Evolutionary conservation across 2,113 vertebrate species (phyloP).

Genomic region (Uria aalge): DNA sequence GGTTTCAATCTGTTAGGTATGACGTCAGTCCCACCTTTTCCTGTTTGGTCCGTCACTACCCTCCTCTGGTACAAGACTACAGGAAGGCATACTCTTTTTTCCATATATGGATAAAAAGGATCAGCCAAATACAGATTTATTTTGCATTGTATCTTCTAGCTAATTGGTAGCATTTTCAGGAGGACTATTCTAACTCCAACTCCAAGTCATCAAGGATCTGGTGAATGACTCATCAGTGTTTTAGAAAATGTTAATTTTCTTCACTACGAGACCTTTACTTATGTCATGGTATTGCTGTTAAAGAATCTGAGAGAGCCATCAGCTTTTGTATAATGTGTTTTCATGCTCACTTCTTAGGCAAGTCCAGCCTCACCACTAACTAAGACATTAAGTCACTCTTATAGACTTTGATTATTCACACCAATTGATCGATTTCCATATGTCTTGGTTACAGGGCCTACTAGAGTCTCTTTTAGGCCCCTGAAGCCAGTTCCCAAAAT

Average conservation of each 20-base stretch:
- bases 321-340: background rate
- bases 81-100: background rate
- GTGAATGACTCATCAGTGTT: background rate
- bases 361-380: background rate
- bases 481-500: background rate
- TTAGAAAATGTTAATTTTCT: background rate
- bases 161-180: background rate
- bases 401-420: background rate
- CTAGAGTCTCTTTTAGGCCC: rapidly evolving
- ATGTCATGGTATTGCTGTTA: background rate
- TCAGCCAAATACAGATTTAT: background rate
- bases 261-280: background rate
- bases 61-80: background rate
- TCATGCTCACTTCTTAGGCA: background rate
- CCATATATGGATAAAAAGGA: background rate
- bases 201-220: background rate
- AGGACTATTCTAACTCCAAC: background rate
- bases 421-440: background rate
- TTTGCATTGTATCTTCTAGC: background rate
- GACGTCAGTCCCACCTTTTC: background rate
- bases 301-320: background rate
- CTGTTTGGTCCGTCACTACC: background rate
- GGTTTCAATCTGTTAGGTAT: background rate
- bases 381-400: background rate
- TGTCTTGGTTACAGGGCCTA: background rate